Base-by-base conservation (phyloP, 64 coral and sea anemone genomes). In the Pachyseris speciosa region DNA sequence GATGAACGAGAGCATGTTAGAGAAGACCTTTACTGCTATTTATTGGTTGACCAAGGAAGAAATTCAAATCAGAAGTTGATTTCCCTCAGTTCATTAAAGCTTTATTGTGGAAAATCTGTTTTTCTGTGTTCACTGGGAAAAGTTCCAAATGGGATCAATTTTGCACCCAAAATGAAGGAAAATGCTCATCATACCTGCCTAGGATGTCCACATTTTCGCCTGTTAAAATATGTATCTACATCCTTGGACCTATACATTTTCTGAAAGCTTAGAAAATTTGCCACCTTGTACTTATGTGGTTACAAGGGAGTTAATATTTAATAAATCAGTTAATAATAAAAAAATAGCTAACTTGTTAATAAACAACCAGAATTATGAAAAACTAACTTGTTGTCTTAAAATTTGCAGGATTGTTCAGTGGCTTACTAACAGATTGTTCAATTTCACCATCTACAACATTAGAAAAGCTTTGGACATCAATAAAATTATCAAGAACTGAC, bases 381-480 rank as follows among this genome's bases (percentile, higher is more conserved):
- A 72, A 72, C 68, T 72, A 72, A 72, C 68, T 43, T 12, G 68
- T 72, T 72, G 68, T 72, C 68, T 42, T 40, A 72, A 11, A 72
- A 72, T 42, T 43, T 41, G 13, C 68, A 72, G 68, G 68, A 72
- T 72, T 72, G 40, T 72, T 72, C 36, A 72, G 40, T 37, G 26
- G 64, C 25, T 27, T 67, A 67, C 64, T 67, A 67, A 67, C 64
- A 67, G 7, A 67, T 67, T 67, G 28, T 67, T 30, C 64, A 67
- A 67, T 67, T 67, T 67, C n/a, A 72, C 37, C 38, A 72, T 72
- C 68, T 72, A 72, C 68, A 72, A 20, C 68, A 72, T 72, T 72
- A 40, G 19, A 72, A 33, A 72, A 72, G 37, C 68, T 72, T 72
- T 40, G 20, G 68, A 39, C n/a, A 72, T 20, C 68, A 40, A 72